A percentile compares a stretch with the other conserved stretches of the same genome.
Conservation (phyloP, 1,140 invertebrate genomes). For the Argopecten irradians region DNA sequence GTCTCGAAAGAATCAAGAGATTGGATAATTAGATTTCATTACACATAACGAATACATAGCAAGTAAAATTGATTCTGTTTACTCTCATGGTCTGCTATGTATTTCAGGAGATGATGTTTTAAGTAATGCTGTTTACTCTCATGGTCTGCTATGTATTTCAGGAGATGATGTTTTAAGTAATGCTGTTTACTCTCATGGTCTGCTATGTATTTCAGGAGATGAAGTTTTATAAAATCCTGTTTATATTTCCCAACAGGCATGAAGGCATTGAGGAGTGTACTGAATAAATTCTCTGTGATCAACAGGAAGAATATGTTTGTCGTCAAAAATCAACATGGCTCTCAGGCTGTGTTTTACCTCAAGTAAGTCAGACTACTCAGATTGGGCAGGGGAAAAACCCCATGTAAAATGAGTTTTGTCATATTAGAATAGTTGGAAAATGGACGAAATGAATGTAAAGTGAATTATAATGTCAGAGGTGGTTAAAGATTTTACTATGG, state of each 20-base stretch:
- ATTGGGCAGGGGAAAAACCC: not conserved
- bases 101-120: too few species aligned
- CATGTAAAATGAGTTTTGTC: not conserved
- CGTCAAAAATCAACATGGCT: constrained; percentile 81
- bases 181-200: too few species aligned
- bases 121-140: too few species aligned
- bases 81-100: too few species aligned
- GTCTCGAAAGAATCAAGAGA: too few species aligned
- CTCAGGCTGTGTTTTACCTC: constrained; percentile 85
- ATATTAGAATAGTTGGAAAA: not conserved
- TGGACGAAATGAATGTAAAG: not conserved
- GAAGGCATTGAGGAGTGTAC: constrained; percentile 81
- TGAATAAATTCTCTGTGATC: constrained; percentile 85
- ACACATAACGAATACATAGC: too few species aligned
- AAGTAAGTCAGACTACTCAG: constrained; percentile 56
- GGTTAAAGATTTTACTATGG: too few species aligned
- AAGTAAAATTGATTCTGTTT: too few species aligned
- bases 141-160: not conserved
- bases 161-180: constrained; percentile 21
- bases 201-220: not conserved
- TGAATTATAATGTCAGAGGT: too few species aligned
- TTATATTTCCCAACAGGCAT: constrained; percentile 67
- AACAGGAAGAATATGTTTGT: constrained; percentile 91
- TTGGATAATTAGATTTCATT: too few species aligned
- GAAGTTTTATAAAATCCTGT: not conserved